Base-by-base conservation (phyloP, 2,113 vertebrate genomes). In the Pseudolaguvia tuberculata region DNA sequence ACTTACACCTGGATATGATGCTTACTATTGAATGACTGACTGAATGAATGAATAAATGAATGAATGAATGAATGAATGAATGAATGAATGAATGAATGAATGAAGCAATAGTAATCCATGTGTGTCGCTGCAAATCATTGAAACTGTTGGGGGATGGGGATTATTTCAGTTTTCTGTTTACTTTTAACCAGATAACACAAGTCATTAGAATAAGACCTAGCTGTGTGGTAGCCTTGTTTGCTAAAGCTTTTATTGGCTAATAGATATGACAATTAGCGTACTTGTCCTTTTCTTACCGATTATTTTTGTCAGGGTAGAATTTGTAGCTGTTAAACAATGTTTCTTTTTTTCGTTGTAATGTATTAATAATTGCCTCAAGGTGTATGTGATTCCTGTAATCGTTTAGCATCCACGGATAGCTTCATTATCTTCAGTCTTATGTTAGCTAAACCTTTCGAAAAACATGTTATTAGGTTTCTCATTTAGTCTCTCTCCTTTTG, bases 91-190 rank as follows among this genome's bases (percentile, higher is more conserved):
- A 18, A 15, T 75, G 90, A 91, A 91, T 88, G 90, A 91, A 75
- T 80, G 61, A 87, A 88, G 85, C 81, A 79, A 83, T 85, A 84
- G 75, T 82, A 85, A 88, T 82, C 81, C 84, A 86, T 82, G 87
- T 86, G 83, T 89, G 85, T 78, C 77, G n/a, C 42, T 80, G 86
- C 87, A 87, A 88, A 91, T 92, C 88, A 90, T 86, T 80, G 84
- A 82, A 87, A 87, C 83, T 86, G 84, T 88, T 87, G 84, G 85
- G 84, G 85, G 85, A 84, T 85, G 85, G 3, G 39, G 52, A 62
- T 5, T 21, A 39, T 84, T 75, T 15, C 71, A 31, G 73, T 83
- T 73, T n/a, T 67, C 45, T 50, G 82, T 83, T 66, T 62, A 61
- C 72, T 78, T 45, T 77, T 76, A 77, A 73, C 66, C 62, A 70